phyloP scores from a whole-genome alignment of 2,113 vertebrate genomes.

The Rhadina sibilatrix region DNA sequence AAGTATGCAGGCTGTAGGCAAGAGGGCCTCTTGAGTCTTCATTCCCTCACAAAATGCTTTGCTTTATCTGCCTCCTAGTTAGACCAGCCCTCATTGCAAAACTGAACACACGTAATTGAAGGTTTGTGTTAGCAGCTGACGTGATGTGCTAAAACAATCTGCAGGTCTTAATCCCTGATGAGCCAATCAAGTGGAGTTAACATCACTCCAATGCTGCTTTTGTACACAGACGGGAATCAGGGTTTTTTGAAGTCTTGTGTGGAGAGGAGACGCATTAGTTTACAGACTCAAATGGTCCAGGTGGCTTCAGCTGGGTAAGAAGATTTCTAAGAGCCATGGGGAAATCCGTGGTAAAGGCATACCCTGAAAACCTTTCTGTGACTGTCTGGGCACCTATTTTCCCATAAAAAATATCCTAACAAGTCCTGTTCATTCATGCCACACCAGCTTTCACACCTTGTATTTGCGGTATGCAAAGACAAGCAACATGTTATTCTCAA shows the following conservation, averaged over 20 bases:
- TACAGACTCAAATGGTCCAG: conserved; percentile 8
- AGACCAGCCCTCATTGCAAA: neutral
- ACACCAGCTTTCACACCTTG: conserved; percentile 56
- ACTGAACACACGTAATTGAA: neutral
- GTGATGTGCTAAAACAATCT: conserved; percentile 19
- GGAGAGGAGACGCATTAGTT: neutral
- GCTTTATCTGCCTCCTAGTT: conserved; percentile 26
- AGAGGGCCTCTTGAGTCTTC: conserved; percentile 21
- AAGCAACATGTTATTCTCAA: conserved; percentile 39
- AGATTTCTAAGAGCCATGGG: conserved; percentile 24
- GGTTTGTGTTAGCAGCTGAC: neutral
- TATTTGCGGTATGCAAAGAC: conserved; percentile 52
- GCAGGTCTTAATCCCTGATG: conserved; percentile 13
- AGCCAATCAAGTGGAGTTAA: conserved; percentile 28
- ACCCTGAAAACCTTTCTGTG: conserved; percentile 22
- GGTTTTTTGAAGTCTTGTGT: conserved; percentile 32
- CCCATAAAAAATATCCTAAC: conserved; percentile 18
- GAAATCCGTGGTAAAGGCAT: conserved; percentile 35
- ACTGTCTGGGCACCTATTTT: conserved; percentile 40
- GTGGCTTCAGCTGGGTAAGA: conserved; percentile 29
- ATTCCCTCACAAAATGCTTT: neutral
- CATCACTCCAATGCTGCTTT: conserved; percentile 4
- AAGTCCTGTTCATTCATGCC: conserved; percentile 40
- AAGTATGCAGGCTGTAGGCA: neutral
- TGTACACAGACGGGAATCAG: neutral